Evolutionary conservation across 2,888 invertebrate species (phyloP), one percentile per base, ranked within the genome.

Genomic region (Amiota mariae): DNA sequence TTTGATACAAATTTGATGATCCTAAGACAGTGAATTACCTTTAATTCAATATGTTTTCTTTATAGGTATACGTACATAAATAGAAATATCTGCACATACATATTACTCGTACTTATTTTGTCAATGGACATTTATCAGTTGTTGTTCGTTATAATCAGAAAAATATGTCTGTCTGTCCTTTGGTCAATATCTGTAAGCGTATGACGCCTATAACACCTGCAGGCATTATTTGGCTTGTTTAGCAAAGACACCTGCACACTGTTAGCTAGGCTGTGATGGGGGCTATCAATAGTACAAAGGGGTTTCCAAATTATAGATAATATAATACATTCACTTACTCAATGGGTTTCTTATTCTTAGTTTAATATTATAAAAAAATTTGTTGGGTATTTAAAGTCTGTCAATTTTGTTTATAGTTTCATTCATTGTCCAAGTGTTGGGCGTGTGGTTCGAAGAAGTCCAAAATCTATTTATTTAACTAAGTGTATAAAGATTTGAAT

Each of bases 331-430:
- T 36, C 0, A 36, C 2, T 36, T 1, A 59, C 24, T 20, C 59
- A 20, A 20, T 59, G 20, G 59, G 18, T 59, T 59, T 59, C 20
- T 11, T 8, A n/a, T n/a, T n/a, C n/a, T n/a, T n/a, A n/a, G n/a
- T n/a, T n/a, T n/a, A n/a, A n/a, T n/a, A n/a, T n/a, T n/a, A n/a
- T 18, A 18, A 15, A 13, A n/a, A 48, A 20, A 48, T 72, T 51
- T 57, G 63, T 51, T 75, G 72, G 75, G 75, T 83, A 83, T 84
- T 82, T 83, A 83, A 85, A 71, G 77, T 66, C 75, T 72, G 8
- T 18, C 46, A 68, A 47, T 49, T 48, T 68, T 13, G 61, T 18
- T 24, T 46, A 71, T 74, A 77, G 76, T 79, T 77, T 75, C 82
- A 83, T 80, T 85, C 77, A 78, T 73, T 61, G 73, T 66, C 64